Evolutionary conservation across 2,888 invertebrate genomes (phyloP), one percentile per base, ranked within the genome.

Genomic region (Orthonevra nobilis): DNA sequence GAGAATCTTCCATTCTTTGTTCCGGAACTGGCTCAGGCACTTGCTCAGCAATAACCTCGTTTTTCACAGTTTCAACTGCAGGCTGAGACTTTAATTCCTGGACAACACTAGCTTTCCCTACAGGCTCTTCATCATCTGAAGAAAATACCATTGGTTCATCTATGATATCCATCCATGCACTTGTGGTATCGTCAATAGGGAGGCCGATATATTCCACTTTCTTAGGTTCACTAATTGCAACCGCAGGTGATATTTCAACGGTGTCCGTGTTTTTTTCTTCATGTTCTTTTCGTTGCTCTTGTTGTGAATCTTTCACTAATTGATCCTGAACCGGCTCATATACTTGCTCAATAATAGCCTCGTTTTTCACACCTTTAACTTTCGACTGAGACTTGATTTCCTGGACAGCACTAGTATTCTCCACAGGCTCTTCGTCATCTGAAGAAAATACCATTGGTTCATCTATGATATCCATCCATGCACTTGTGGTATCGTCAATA

Each of bases 391-490:
- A n/a, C n/a, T n/a, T n/a, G n/a, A n/a, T n/a, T n/a, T n/a, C n/a
- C n/a, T n/a, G n/a, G n/a, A 32, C 68, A 14, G 82, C 46, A 17
- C 83, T 34, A 10, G 28, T 12, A 10, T n/a, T n/a, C n/a, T n/a
- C n/a, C n/a, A 23, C 40, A 9, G 23, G 1, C 36, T 84, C 82
- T 19, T 84, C 83, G 64, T 87, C 85, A 44, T 86, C 86, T 15
- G 84, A 54, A 19, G 82, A 61, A 58, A 82, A 83, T 46, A 69
- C 81, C 68, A 86, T 84, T 26, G 85, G 84, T 74, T 88, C 86
- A 58, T 88, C 87, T 12, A 85, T 36, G 30, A 85, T 83, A 63
- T 83, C 60, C 83, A 88, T 83, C 84, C 86, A 88, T 0, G 84
- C 61, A 54, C 81, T 82, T 46, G 84, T 69, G 2, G 84, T 70